Conservation (phyloP, 2,888 invertebrate genomes). For the Conchocele bisecta region DNA sequence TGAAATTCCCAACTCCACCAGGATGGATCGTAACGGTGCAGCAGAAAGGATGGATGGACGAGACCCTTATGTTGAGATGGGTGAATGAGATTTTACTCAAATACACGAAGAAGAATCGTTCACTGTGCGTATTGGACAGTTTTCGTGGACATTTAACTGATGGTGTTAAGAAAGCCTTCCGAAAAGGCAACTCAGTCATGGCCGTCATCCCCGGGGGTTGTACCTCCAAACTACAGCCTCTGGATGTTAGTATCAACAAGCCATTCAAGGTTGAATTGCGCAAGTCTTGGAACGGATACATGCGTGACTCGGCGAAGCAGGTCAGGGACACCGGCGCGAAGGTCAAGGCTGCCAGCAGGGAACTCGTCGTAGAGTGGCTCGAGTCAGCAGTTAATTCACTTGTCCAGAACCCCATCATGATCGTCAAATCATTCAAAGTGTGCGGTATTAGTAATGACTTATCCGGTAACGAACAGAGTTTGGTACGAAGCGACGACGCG, state of each 20-base stretch:
- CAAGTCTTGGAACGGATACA: conserved; percentile 1
- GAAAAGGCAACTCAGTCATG: conserved; percentile 3
- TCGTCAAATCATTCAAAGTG: not conserved
- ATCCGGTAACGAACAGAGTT: not conserved
- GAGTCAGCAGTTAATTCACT: not conserved
- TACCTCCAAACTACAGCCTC: conserved; percentile 31
- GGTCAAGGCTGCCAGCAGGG: not conserved
- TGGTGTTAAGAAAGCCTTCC: conserved; percentile 1
- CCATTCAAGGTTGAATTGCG: conserved; percentile 24
- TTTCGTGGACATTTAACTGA: conserved; percentile 29
- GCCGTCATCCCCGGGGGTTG: conserved; percentile 22
- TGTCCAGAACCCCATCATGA: not conserved
- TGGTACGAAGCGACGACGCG: not conserved
- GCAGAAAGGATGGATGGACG: conserved; percentile 14
- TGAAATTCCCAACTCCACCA: not conserved
- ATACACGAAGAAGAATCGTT: conserved; percentile 9
- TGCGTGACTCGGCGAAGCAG: not conserved
- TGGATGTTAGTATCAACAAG: conserved; percentile 25
- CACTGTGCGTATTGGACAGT: conserved; percentile 25
- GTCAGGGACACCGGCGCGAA: not conserved
- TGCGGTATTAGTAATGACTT: conserved; percentile 5
- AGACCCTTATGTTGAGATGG: not conserved
- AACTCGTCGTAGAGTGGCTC: not conserved
- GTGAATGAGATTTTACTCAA: not conserved
- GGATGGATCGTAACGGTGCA: conserved; percentile 12